phyloP scores from a whole-genome alignment of 2,888 invertebrate genomes.

The Nemurella pictetii region DNA sequence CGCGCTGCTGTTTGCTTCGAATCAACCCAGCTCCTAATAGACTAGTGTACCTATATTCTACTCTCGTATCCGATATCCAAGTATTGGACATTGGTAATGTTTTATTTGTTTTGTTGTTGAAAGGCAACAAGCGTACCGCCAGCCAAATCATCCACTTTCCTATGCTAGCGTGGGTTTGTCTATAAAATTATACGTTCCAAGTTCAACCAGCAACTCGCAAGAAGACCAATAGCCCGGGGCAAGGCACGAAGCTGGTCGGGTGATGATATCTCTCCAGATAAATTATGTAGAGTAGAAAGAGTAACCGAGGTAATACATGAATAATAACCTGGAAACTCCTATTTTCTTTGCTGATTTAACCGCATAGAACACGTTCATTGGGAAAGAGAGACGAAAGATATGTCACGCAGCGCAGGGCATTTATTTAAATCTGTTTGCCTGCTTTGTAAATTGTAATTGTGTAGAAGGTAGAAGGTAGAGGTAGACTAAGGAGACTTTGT shows the following conservation, averaged over 20 bases:
- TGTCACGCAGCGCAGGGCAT: neutral
- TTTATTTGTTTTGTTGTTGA: too few relatives aligned
- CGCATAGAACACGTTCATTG: neutral
- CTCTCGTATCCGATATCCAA: too few relatives aligned
- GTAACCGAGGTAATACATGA: neutral
- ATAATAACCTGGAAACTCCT: neutral
- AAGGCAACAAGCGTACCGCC: neutral
- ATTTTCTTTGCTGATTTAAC: neutral
- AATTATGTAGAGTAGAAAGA: neutral
- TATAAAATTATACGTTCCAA: neutral
- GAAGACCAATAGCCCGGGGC: slow-evolving; percentile 12
- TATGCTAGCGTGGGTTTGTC: neutral
- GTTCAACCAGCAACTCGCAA: neutral
- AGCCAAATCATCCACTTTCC: neutral
- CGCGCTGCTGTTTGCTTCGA: neutral
- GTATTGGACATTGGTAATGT: neutral
- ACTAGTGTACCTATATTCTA: neutral
- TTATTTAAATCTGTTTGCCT: neutral
- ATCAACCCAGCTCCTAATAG: neutral
- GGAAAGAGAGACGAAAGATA: neutral
- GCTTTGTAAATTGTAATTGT: neutral
- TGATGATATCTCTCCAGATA: neutral
- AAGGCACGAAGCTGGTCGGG: neutral
- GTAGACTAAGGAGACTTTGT: too few relatives aligned
- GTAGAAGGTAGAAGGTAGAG: neutral